Evolutionary conservation across 2,113 vertebrate genomes (phyloP).

Genomic region (Corapipo altera): DNA sequence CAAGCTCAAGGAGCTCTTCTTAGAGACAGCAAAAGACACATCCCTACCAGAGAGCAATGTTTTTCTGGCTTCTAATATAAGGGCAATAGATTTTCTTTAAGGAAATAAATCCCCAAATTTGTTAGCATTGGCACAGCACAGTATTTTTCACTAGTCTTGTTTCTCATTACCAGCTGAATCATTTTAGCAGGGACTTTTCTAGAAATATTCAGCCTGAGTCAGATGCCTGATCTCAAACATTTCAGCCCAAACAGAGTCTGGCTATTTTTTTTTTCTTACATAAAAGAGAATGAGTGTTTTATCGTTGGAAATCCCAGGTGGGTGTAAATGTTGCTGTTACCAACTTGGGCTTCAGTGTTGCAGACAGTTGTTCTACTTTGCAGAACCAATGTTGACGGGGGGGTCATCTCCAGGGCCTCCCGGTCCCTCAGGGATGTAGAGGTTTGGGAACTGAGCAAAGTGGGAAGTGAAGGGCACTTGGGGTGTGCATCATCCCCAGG

Average conservation of each 20-base stretch:
- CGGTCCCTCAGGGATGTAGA: rapidly evolving
- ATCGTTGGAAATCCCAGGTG: neutral
- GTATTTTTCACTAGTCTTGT: neutral
- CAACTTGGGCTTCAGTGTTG: neutral
- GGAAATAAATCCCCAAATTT: slow-evolving; percentile 32
- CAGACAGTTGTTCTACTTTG: neutral
- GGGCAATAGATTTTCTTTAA: slow-evolving; percentile 19
- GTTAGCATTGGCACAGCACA: slow-evolving; percentile 1
- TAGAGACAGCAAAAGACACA: neutral
- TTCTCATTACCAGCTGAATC: slow-evolving; percentile 34
- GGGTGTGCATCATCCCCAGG: neutral
- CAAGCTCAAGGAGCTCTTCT: neutral
- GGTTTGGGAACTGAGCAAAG: neutral
- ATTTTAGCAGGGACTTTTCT: slow-evolving; percentile 15
- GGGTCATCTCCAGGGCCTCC: neutral
- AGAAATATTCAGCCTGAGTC: slow-evolving; percentile 1
- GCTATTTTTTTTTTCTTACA: neutral
- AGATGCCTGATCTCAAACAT: neutral
- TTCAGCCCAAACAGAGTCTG: neutral
- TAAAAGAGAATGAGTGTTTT: neutral
- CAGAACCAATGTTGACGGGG: neutral
- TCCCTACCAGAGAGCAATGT: neutral
- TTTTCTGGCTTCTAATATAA: neutral
- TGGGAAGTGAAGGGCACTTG: neutral
- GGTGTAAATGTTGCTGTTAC: neutral